These are phyloP conservation scores for Siderastrea radians DNA, from an alignment of 92 coral and sea anemone genomes.

Conservation along the genomic window DNA sequence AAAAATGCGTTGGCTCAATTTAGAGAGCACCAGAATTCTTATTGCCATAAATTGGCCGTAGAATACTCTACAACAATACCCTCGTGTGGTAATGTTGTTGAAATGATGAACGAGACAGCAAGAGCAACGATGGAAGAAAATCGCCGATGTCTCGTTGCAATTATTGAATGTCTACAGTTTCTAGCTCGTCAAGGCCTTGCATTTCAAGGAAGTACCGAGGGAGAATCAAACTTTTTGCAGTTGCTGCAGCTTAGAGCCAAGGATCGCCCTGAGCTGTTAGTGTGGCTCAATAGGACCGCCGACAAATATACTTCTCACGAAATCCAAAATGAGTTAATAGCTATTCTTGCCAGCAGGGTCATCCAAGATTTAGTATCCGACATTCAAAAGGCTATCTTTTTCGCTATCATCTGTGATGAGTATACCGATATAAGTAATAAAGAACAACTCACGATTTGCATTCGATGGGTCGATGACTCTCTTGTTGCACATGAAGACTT, in stretches of 20 bases:
- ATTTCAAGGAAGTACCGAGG: slow-evolving; percentile 60
- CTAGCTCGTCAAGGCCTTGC: slow-evolving; percentile 49
- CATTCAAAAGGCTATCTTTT: slow-evolving; percentile 45
- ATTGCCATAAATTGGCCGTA: slow-evolving; percentile 65
- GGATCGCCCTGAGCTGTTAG: too few relatives aligned
- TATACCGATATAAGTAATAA: too few relatives aligned
- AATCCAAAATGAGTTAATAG: slow-evolving; percentile 57
- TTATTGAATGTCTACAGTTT: slow-evolving; percentile 61
- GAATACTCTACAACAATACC: slow-evolving; percentile 72
- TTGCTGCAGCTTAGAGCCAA: neutral
- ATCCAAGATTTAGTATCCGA: slow-evolving; percentile 48
- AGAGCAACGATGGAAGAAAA: slow-evolving; percentile 55
- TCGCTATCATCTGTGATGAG: slow-evolving; percentile 26
- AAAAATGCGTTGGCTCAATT: slow-evolving; percentile 73
- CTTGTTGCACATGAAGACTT: too few relatives aligned
- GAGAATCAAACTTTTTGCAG: slow-evolving; percentile 43
- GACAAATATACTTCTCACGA: slow-evolving; percentile 62
- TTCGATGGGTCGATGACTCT: too few relatives aligned
- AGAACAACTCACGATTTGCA: too few relatives aligned
- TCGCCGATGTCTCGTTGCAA: slow-evolving; percentile 53
- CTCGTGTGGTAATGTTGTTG: slow-evolving; percentile 68
- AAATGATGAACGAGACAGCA: slow-evolving; percentile 66
- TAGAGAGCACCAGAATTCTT: slow-evolving; percentile 68
- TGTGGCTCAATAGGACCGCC: neutral
- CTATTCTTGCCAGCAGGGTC: slow-evolving; percentile 43